phyloP scores from a whole-genome alignment of 2,888 invertebrate species.

The Tenthredo scrophulariae region DNA sequence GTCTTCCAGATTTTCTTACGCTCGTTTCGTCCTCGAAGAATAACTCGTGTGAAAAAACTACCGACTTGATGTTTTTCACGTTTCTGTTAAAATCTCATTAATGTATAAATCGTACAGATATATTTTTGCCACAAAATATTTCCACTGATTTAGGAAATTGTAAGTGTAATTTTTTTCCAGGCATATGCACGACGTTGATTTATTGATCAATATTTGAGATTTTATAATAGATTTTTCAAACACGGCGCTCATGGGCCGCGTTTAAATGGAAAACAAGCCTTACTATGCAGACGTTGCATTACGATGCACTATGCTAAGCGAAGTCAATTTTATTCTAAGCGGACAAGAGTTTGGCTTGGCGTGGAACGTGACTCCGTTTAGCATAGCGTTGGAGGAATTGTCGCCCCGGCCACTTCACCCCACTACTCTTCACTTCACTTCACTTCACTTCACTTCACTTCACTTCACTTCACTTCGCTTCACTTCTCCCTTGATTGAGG shows the following conservation, averaged over 20 bases:
- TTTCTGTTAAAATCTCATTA: conserved; percentile 54
- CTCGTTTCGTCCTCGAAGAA: conserved; percentile 61
- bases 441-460: conserved; percentile 44
- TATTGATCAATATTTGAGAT: conserved; percentile 58
- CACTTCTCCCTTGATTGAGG: conserved; percentile 49
- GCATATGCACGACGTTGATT: conserved; percentile 59
- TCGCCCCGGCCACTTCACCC: conserved; percentile 47
- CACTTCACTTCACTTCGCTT: conserved; percentile 45
- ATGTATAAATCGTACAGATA: conserved; percentile 45
- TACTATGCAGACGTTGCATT: conserved; percentile 48
- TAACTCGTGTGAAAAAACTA: conserved; percentile 53
- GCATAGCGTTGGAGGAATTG: conserved; percentile 54
- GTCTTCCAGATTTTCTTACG: conserved; percentile 41
- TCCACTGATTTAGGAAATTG: not conserved
- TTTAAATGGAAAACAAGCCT: conserved; percentile 50
- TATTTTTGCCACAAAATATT: not conserved
- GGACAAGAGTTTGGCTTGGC: conserved; percentile 53
- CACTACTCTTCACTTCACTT: conserved; percentile 37
- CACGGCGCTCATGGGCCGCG: conserved; percentile 10
- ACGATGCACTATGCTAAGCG: conserved; percentile 53
- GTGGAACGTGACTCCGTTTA: conserved; percentile 53
- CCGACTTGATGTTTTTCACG: conserved; percentile 62
- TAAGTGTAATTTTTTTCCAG: not conserved
- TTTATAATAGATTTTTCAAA: conserved; percentile 44
- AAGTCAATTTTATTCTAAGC: conserved; percentile 53